Evolutionary conservation across 2,888 invertebrate species (phyloP), one percentile per base, ranked within the genome.

Genomic region (Spialia ferax): DNA sequence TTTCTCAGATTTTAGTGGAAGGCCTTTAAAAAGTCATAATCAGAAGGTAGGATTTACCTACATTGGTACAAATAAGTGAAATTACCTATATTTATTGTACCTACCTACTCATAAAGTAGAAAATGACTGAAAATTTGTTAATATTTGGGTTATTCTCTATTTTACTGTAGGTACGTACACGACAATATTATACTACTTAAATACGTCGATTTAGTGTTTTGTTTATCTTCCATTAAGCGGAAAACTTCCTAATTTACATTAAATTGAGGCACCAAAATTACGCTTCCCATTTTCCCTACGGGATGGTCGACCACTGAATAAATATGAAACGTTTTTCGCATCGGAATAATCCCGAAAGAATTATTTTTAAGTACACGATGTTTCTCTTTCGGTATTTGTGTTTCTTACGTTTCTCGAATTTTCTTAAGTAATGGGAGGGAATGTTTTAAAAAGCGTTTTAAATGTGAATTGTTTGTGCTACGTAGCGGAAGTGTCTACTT

Each of bases 191-290:
- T n/a, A n/a, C n/a, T n/a, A n/a, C n/a, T n/a, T 13, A 22, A 22
- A 22, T 22, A 22, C 13, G 22, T 22, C 50, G 50, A 38, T 11
- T 23, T 55, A 42, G 55, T 32, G 45, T 15, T 20, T 66, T 71
- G 64, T 69, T 69, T 67, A 57, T 69, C 61, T 69, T 70, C 69
- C 67, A 70, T 68, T 70, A 68, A 65, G 63, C 60, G 68, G 45
- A 66, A 69, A 72, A 56, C 61, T 57, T 26, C 48, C 69, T 60
- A 69, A 67, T 68, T 69, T 69, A 69, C 62, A 70, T 68, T 69
- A 69, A 70, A 71, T 62, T 15, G 68, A 64, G 48, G 48, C 45
- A 13, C 45, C 56, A 22, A 10, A 42, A 45, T 56, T 63, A 64
- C 48, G n/a, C 22, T 42, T 29, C 54, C 35, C 64, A 22, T 22